These are phyloP conservation scores for Calycopis cecrops DNA, from an alignment of 1,140 invertebrate genomes.

Conservation along the genomic window DNA sequence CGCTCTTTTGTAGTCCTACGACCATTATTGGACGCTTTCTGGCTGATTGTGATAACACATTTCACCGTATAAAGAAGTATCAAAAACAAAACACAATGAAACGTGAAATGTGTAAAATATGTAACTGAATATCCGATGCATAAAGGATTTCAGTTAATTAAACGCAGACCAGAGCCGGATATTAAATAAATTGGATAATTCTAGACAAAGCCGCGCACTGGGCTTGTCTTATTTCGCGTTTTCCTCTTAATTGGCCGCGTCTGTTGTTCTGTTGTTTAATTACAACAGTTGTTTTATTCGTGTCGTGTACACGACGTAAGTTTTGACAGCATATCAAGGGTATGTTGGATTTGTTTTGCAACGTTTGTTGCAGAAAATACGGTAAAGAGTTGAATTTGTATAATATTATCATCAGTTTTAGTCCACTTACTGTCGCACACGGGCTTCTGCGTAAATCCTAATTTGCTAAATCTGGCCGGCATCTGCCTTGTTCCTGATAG, in stretches of 20 bases:
- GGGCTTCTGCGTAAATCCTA: too few relatives aligned
- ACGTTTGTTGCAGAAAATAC: too few relatives aligned
- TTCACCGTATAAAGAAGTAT: neutral
- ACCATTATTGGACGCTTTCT: too few relatives aligned
- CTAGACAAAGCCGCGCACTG: slow-evolving; percentile 22
- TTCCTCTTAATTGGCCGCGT: slow-evolving; percentile 2
- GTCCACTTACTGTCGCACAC: too few relatives aligned
- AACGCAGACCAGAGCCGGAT: slow-evolving; percentile 36
- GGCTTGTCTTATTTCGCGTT: slow-evolving; percentile 7
- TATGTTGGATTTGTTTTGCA: neutral
- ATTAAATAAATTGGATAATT: slow-evolving; percentile 46
- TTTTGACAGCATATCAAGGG: slow-evolving; percentile 4
- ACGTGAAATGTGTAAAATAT: neutral
- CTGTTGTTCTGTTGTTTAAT: too few relatives aligned
- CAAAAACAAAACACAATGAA: neutral
- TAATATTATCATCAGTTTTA: too few relatives aligned
- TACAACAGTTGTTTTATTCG: neutral
- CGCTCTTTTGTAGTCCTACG: too few relatives aligned
- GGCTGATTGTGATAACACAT: too few relatives aligned
- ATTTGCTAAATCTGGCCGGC: too few relatives aligned
- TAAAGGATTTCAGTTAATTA: slow-evolving; percentile 38
- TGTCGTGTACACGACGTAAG: neutral
- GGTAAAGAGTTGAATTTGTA: too few relatives aligned
- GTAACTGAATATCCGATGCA: slow-evolving; percentile 15
- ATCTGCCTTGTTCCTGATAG: too few relatives aligned